A percentile compares a stretch with the other conserved stretches of the same genome.
phyloP scores from a whole-genome alignment of 2,113 vertebrate species.

The Phalacrocorax brasilianus region DNA sequence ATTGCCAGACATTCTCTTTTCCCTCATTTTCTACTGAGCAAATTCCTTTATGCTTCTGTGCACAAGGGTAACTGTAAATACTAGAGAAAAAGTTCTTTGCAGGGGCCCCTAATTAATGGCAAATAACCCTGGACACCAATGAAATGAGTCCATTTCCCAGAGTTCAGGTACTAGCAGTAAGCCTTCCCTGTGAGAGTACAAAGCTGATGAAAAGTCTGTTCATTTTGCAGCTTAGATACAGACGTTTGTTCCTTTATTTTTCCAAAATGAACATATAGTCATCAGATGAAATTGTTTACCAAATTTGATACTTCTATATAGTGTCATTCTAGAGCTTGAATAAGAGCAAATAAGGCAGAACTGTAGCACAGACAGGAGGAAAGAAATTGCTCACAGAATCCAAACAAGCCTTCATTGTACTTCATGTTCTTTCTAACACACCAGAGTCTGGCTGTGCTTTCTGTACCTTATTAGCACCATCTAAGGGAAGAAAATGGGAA shows the following conservation, averaged over 20 bases:
- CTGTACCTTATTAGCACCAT: slow-evolving; percentile 67
- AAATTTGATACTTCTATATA: neutral
- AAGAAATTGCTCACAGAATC: neutral
- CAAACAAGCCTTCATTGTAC: neutral
- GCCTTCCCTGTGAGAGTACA: neutral
- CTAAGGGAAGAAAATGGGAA: slow-evolving; percentile 63
- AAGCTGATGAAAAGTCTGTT: slow-evolving; percentile 9
- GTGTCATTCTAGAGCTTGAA: slow-evolving; percentile 19
- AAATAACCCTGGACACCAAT: neutral
- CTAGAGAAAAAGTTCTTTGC: neutral
- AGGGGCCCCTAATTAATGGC: neutral
- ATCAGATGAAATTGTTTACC: slow-evolving; percentile 49
- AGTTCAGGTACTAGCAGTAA: neutral
- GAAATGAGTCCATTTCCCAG: neutral
- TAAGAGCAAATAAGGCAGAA: slow-evolving; percentile 22
- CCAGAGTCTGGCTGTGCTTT: slow-evolving; percentile 11
- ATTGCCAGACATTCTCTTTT: neutral
- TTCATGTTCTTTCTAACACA: neutral
- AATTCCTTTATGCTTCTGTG: neutral
- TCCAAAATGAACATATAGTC: slow-evolving; percentile 22
- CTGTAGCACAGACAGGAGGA: neutral
- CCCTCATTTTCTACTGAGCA: neutral
- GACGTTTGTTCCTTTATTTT: slow-evolving; percentile 1
- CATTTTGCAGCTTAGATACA: slow-evolving; percentile 18
- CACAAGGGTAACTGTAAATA: neutral